Evolutionary conservation across 2,888 invertebrate genomes (phyloP), one percentile per base, ranked within the genome.

Genomic region (Oscheius myriophilus): DNA sequence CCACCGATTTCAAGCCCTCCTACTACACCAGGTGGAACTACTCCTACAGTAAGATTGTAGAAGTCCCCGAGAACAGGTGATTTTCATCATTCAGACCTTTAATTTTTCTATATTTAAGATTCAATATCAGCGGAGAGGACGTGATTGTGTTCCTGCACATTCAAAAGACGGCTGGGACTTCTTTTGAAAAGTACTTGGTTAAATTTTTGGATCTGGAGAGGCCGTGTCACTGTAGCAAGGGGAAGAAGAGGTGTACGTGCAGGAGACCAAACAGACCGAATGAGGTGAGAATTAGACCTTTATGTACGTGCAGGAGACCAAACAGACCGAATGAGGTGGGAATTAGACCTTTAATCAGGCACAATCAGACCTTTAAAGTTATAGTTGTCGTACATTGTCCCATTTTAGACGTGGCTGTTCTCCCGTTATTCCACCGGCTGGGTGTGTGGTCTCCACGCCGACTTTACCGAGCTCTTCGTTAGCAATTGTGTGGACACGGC

Each of bases 81-180:
- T 33, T 52, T 18, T 9, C n/a, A 41, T 6, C 4, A 6, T 39
- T 57, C n/a, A n/a, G 39, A 58, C n/a, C 18, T 18, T 46, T n/a
- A n/a, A n/a, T n/a, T n/a, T n/a, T 43, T 14, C 43, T 9, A 43
- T 43, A 9, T 7, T 46, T 25, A 23, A 67, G 67, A 21, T 67
- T 67, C 45, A 61, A 67, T 21, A 59, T 67, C 16, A 82, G 85
- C n/a, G 93, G 93, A 14, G 93, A 93, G 86, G 97, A 98, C 89
- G 97, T 98, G 67, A 93, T 98, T 91, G 96, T 98, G 65, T 91
- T 98, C 91, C 89, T 98, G 80, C 97, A 98, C 88, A 96, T 98
- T 88, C 98, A 98, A 89, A 98, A 98, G 90, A 98, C 97, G 63
- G 97, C 97, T 66, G 98, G 98, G 39, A 97, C 97, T 49, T 88